Evolutionary conservation across 1,140 invertebrate species (phyloP), one percentile per base, ranked within the genome.

Genomic region (Bombus affinis): DNA sequence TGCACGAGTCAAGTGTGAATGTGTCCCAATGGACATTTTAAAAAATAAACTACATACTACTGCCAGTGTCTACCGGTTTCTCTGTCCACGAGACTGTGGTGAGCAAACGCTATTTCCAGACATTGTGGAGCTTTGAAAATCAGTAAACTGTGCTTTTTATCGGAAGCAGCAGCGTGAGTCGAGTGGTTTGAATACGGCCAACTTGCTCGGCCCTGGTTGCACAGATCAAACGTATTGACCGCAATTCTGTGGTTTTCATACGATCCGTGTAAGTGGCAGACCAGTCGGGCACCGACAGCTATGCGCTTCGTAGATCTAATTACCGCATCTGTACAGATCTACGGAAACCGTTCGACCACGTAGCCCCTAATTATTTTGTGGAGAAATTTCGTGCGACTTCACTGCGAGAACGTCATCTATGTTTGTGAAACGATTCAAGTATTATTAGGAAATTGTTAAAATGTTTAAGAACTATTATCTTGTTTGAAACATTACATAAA

Each of bases 171-270:
- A 53, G 84, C 85, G 89, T 35, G 86, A 86, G 57, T 90, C 22
- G 85, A 44, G 78, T 79, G 86, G 88, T 86, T 86, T 72, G 88
- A 71, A 83, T 78, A 92, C 86, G 88, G 88, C 6, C 18, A 53
- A 22, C 47, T 22, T 53, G 47, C 47, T 53, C 47, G 47, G 18
- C 5, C 6, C 47, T 8, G 47, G 47, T 72, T 74, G 81, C 74
- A 83, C 88, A 88, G 92, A 94, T 93, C 92, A 93, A 94, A 94
- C 91, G 91, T 93, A 93, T 93, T 90, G 91, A 92, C 93, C 92
- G 81, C 92, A 92, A 87, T 89, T 93, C 93, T 92, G 92, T 65
- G 92, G 93, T 81, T 92, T 90, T 92, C 81, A 82, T 74, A 74
- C 81, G 72, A 79, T 84, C 42, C 70, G 89, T 83, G 74, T 68